Percentiles rank a stretch among this genome's conserved stretches.
phyloP scores from a whole-genome alignment of 1,140 invertebrate species.

The Bombyx mandarina region DNA sequence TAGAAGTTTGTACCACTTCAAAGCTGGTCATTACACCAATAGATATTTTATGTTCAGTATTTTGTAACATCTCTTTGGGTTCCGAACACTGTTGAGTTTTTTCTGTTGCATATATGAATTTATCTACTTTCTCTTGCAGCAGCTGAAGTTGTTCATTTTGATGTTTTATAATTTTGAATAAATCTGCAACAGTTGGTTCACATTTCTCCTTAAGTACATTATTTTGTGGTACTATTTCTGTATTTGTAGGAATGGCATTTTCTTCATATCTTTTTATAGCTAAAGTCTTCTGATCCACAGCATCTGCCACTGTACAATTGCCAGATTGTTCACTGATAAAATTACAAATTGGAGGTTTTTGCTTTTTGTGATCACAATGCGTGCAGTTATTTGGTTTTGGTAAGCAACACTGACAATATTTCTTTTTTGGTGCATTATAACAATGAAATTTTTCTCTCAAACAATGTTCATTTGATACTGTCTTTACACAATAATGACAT shows the following conservation, averaged over 20 bases:
- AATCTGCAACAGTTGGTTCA: slow-evolving; percentile 69
- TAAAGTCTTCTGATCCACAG: slow-evolving; percentile 49
- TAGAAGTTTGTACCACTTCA: slow-evolving; percentile 74
- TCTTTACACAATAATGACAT: slow-evolving; percentile 38
- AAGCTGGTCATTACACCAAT: slow-evolving; percentile 81
- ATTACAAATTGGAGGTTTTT: slow-evolving; percentile 1
- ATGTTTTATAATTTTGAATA: slow-evolving; percentile 72
- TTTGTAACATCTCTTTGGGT: slow-evolving; percentile 20
- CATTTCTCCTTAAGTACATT: slow-evolving; percentile 42
- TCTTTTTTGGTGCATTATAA: neutral
- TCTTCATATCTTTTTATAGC: slow-evolving; percentile 45
- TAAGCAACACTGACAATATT: slow-evolving; percentile 1
- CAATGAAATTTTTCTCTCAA: neutral
- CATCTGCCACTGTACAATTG: slow-evolving; percentile 15
- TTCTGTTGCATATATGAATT: slow-evolving; percentile 45
- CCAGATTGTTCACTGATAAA: slow-evolving; percentile 1
- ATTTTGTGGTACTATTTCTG: slow-evolving; percentile 36
- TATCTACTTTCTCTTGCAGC: slow-evolving; percentile 71
- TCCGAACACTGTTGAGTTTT: slow-evolving; percentile 10
- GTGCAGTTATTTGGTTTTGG: slow-evolving; percentile 8
- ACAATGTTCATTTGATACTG: slow-evolving; percentile 7
- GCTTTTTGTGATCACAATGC: slow-evolving; percentile 15
- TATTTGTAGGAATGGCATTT: slow-evolving; percentile 20
- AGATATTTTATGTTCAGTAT: slow-evolving; percentile 73
- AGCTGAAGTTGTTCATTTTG: slow-evolving; percentile 72